Percentiles rank a stretch among this genome's conserved stretches.
phyloP scores from a whole-genome alignment of 2,113 vertebrate genomes.

The Alouatta palliata region DNA sequence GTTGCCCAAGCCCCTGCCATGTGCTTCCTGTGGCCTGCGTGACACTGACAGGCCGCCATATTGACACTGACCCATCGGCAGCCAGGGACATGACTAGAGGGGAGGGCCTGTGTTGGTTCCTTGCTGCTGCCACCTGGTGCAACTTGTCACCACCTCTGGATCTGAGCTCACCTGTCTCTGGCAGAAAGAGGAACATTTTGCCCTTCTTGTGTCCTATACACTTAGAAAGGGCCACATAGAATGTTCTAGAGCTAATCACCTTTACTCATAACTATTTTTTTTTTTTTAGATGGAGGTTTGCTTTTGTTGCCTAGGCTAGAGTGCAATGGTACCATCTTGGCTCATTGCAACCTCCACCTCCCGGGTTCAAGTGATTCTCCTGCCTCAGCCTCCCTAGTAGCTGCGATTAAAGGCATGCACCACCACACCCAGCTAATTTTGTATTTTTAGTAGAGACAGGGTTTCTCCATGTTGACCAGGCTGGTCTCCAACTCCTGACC shows the following conservation, averaged over 20 bases:
- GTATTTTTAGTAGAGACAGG: too few species aligned
- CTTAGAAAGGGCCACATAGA: background rate
- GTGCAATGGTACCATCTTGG: too few species aligned
- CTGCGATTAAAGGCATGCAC: too few species aligned
- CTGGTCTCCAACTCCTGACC: too few species aligned
- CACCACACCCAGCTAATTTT: too few species aligned
- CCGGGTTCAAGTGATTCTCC: too few species aligned
- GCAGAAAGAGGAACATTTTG: background rate
- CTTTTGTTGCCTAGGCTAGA: too few species aligned
- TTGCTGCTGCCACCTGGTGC: background rate
- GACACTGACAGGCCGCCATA: background rate
- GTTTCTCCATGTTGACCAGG: too few species aligned
- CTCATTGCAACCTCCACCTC: too few species aligned
- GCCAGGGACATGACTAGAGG: background rate
- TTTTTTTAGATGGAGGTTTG: too few species aligned
- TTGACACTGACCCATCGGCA: background rate
- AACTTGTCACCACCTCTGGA: background rate
- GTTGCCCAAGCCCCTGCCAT: background rate
- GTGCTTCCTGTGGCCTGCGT: background rate
- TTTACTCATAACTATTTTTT: background rate
- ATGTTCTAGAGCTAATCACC: background rate
- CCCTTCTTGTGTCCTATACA: background rate
- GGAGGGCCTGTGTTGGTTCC: background rate
- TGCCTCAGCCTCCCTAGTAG: too few species aligned
- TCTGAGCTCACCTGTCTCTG: background rate